These are phyloP conservation scores for Drosophila eohydei DNA, from an alignment of 2,888 invertebrate genomes.

Conservation along the genomic window DNA sequence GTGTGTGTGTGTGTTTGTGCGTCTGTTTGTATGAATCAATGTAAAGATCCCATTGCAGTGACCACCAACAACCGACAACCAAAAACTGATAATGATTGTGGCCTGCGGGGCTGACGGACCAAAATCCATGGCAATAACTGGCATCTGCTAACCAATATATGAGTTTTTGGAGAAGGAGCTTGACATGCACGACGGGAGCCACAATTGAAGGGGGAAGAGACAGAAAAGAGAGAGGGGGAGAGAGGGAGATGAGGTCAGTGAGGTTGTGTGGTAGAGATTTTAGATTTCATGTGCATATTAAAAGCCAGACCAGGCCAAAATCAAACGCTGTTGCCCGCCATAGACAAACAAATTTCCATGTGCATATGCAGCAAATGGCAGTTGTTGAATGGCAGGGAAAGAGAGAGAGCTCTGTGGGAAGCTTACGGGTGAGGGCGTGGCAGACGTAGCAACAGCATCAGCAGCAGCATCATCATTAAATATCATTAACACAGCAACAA, in stretches of 20 bases:
- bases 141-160: conserved; percentile 68
- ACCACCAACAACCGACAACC: conserved; percentile 50
- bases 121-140: conserved; percentile 72
- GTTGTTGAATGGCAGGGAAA: conserved; percentile 38
- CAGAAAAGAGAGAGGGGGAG: neutral
- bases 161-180: conserved; percentile 41
- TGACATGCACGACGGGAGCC: conserved; percentile 3
- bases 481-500: conserved; percentile 80
- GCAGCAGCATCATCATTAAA: conserved; percentile 74
- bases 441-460: conserved; percentile 37
- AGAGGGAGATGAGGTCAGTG: neutral
- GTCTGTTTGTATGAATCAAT: conserved; percentile 24
- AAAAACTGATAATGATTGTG: conserved; percentile 80
- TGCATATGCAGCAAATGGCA: conserved; percentile 62
- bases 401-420: neutral
- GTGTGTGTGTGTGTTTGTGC: neutral
- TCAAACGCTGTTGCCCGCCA: conserved; percentile 64
- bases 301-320: conserved; percentile 63
- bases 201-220: conserved; percentile 7
- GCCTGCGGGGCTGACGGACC: conserved; percentile 64
- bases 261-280: conserved; percentile 40
- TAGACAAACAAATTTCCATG: conserved; percentile 75
- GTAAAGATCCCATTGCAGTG: conserved; percentile 27
- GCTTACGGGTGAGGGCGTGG: conserved; percentile 19
- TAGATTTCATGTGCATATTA: conserved; percentile 72